Evolutionary conservation across 1,140 invertebrate genomes (phyloP).

Genomic region (Halyomorpha halys): DNA sequence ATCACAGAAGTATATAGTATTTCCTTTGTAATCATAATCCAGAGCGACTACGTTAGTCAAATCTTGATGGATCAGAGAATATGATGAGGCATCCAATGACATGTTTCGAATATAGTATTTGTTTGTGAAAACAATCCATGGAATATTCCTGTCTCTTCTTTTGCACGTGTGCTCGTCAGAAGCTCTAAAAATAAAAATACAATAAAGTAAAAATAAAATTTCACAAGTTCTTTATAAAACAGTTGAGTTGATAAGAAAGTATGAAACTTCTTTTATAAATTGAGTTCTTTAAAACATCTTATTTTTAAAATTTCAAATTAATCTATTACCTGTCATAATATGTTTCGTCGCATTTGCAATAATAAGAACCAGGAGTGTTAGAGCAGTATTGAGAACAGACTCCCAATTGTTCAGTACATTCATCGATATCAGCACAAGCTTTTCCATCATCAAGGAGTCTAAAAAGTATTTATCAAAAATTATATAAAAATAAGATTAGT

Average conservation of each 20-base stretch:
- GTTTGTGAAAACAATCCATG: constrained; percentile 94
- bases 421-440: constrained; percentile 86
- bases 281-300: no score
- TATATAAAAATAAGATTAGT: neutral
- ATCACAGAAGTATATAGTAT: constrained; percentile 88
- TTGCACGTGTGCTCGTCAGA: constrained; percentile 83
- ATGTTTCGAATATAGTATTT: constrained; percentile 97
- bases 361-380: constrained; percentile 89
- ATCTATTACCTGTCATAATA: constrained; percentile 69
- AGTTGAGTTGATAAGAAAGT: no score
- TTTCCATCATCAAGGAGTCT: constrained; percentile 69
- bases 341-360: constrained; percentile 90
- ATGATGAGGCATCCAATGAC: constrained; percentile 74
- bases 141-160: constrained; percentile 64
- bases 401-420: constrained; percentile 80
- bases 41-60: constrained; percentile 92
- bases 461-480: constrained; percentile 16
- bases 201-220: neutral
- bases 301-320: neutral
- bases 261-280: no score
- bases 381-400: constrained; percentile 91
- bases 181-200: constrained; percentile 16
- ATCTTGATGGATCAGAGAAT: constrained; percentile 86
- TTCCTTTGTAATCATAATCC: constrained; percentile 78
- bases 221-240: no score